phyloP scores from a whole-genome alignment of 2,797 vertebrate genomes.

The Nasua narica region DNA sequence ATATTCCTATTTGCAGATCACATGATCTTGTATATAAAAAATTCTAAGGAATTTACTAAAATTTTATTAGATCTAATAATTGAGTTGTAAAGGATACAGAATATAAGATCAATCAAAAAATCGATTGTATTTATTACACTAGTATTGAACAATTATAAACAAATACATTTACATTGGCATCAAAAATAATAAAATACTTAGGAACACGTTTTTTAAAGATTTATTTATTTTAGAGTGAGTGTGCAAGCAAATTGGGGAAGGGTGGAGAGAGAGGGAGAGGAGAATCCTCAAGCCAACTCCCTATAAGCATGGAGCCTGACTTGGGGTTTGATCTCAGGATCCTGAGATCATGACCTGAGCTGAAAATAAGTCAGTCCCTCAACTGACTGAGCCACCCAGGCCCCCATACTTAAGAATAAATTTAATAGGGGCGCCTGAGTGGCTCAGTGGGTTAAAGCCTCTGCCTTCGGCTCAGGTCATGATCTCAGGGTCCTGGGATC shows the following conservation, averaged over 20 bases:
- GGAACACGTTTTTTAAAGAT: not conserved
- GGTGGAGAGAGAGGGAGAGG: not conserved
- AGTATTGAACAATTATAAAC: not conserved
- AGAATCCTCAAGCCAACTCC: not conserved
- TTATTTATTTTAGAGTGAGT: not conserved
- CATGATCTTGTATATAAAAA: not conserved
- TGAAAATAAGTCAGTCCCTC: not conserved
- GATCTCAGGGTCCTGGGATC: too few species aligned
- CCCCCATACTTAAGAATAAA: not conserved
- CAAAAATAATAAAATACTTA: not conserved
- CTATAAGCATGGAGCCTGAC: not conserved
- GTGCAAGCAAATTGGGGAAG: not conserved
- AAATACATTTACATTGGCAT: not conserved
- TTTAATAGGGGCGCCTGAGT: too few species aligned
- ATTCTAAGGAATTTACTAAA: not conserved
- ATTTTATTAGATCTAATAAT: not conserved
- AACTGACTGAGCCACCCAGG: not conserved
- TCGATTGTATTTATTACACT: not conserved
- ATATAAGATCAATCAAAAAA: not conserved
- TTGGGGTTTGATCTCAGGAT: not conserved
- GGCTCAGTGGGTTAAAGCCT: too few species aligned
- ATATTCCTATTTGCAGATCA: not conserved
- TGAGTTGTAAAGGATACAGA: not conserved
- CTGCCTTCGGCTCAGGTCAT: too few species aligned
- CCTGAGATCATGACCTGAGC: too few species aligned